Percentiles rank a stretch among this genome's conserved stretches.
phyloP scores from a whole-genome alignment of 2,113 vertebrate genomes.

The Rhagologus leucostigma region DNA sequence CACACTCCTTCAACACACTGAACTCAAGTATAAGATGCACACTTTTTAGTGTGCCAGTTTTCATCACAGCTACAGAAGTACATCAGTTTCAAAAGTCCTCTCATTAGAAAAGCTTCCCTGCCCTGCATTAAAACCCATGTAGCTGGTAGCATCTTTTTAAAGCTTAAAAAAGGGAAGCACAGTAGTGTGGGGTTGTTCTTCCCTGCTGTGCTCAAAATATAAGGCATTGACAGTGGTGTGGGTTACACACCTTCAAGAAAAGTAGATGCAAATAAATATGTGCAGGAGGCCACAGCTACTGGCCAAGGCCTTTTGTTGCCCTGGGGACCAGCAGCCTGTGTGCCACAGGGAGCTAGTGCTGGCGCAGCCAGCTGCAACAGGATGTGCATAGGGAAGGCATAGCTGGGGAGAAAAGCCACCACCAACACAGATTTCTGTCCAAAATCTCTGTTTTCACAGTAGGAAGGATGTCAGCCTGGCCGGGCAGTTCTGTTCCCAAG shows the following conservation, averaged over 20 bases:
- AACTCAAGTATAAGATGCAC: background rate
- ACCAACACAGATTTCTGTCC: background rate
- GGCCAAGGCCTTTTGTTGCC: fast-evolving
- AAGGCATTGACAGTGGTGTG: background rate
- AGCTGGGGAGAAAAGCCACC: background rate
- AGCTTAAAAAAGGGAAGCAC: background rate
- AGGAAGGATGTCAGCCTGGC: background rate
- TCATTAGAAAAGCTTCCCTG: background rate
- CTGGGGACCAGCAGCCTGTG: background rate
- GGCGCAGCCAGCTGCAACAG: background rate
- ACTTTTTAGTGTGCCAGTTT: background rate
- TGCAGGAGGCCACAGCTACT: background rate
- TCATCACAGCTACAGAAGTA: background rate
- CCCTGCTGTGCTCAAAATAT: background rate
- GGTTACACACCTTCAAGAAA: background rate
- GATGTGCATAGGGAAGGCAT: background rate
- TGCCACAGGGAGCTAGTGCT: background rate
- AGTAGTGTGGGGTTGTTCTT: background rate
- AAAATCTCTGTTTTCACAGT: background rate
- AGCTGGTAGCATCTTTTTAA: background rate
- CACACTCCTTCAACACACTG: background rate
- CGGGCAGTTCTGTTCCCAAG: background rate
- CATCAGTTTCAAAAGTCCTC: background rate
- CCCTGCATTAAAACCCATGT: fast-evolving
- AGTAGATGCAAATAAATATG: background rate